Conservation (phyloP, 2,888 invertebrate genomes). For the Drosophila subsilvestris region DNA sequence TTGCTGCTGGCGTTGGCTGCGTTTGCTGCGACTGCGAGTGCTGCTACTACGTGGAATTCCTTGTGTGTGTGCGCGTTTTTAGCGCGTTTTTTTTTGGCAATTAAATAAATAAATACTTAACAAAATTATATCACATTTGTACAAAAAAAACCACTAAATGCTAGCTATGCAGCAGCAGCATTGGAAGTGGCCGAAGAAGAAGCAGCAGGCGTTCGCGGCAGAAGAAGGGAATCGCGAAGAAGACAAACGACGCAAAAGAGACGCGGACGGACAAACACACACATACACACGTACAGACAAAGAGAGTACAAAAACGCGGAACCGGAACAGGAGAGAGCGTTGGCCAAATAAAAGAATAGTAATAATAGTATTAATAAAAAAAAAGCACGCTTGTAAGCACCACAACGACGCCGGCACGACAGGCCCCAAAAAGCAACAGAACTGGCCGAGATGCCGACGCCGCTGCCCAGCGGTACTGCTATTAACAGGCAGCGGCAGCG, state of each 20-base stretch:
- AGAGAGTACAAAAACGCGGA: constrained; percentile 4
- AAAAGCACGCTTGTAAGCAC: constrained; percentile 68
- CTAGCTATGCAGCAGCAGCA: constrained; percentile 22
- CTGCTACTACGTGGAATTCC: neutral
- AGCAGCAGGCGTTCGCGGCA: neutral
- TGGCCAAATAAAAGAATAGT: constrained; percentile 30
- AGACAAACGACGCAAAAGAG: neutral
- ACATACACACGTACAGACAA: constrained; percentile 7
- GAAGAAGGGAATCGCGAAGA: neutral
- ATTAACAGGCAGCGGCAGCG: neutral
- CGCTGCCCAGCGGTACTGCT: neutral
- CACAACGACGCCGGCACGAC: constrained; percentile 63
- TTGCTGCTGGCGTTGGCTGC: neutral
- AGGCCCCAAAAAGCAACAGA: constrained; percentile 53
- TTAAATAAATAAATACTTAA: constrained; percentile 75
- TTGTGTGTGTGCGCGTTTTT: neutral
- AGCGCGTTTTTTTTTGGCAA: constrained; percentile 19
- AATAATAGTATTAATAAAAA: constrained; percentile 39
- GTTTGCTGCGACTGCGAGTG: constrained; percentile 3
- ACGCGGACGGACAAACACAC: constrained; percentile 12
- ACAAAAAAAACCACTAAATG: constrained; percentile 21
- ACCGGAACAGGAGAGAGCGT: constrained; percentile 21
- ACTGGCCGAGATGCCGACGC: neutral
- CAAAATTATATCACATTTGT: constrained; percentile 73
- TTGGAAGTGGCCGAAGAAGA: constrained; percentile 27